Base-by-base conservation (phyloP, 1,140 invertebrate species). In the Pogonomyrmex barbatus region DNA sequence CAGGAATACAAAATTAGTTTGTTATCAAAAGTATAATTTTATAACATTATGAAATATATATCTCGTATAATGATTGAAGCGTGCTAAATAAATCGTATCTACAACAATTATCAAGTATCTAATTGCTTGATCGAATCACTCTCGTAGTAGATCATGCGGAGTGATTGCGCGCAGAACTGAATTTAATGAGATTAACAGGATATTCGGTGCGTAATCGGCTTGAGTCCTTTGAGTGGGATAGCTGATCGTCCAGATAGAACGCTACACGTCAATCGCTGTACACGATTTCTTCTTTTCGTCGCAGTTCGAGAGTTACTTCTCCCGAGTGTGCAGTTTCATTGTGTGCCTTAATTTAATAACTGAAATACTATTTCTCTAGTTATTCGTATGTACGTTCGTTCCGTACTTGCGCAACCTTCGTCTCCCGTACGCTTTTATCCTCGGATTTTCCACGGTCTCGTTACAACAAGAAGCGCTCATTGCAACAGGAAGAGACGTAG, bases 281-380 rank as follows among this genome's bases (percentile, higher is more conserved):
- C 42, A 56, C 39, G 47, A 70, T 83, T 83, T 36, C 68, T 63
- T 83, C 68, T 60, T 60, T 83, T 73, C 12, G 33, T 60, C 17
- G 42, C 30, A 60, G 24, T 75, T 86, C 30, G 75, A 88, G 84
- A 88, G 83, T 90, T 81, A 92, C 90, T 88, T 89, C 78, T 73
- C 30, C 30, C 68, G 54, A 83, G 68, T 56, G 79, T 50, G 30
- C 54, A 83, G 68, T 83, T 75, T 81, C 63, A 83, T 83, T 83
- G 79, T 75, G 79, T 75, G 54, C 45, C 52, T 75, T 83, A 83
- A 83, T 71, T 83, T 83, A 83, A 83, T 83, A 83, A 83, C 68
- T 83, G 36, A 83, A 83, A 73, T 83, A 83, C 54, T 75, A 73
- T 83, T 73, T 71, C 50, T 85, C 73, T 67, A 65, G 84, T 85